A percentile compares a stretch with the other conserved stretches of the same genome.
Conservation (phyloP, 2,888 invertebrate species). For the Luperina testacea region DNA sequence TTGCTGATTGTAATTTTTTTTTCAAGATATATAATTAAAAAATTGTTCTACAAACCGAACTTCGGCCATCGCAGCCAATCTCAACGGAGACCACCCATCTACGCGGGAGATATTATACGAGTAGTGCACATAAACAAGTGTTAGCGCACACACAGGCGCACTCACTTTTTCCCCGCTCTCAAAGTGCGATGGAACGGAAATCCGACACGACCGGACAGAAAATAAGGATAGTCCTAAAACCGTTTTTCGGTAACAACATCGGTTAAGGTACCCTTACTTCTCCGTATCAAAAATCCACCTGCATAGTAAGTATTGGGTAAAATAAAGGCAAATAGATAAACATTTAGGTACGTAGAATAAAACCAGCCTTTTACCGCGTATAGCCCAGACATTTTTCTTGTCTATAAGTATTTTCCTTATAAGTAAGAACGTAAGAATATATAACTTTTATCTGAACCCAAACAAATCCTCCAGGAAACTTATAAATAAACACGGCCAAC, state of each 20-base stretch:
- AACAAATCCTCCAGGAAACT: slow-evolving; percentile 42
- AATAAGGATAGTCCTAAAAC: neutral
- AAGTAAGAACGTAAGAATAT: neutral
- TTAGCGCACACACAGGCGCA: neutral
- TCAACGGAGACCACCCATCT: too few relatives aligned
- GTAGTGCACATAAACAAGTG: neutral
- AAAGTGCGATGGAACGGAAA: neutral
- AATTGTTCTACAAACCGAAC: fast-evolving
- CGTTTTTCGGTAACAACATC: neutral
- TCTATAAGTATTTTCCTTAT: slow-evolving; percentile 2
- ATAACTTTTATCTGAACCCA: slow-evolving; percentile 34
- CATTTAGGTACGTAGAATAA: slow-evolving; percentile 2
- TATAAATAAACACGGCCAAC: slow-evolving; percentile 47
- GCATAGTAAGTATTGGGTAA: neutral
- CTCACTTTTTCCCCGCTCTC: too few relatives aligned
- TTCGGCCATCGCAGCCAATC: too few relatives aligned
- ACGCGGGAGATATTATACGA: too few relatives aligned
- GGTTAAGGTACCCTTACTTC: neutral
- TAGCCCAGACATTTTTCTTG: neutral
- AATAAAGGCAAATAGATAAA: neutral
- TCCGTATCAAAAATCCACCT: neutral
- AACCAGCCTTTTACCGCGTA: neutral
- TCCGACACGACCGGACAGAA: neutral
- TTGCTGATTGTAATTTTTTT: too few relatives aligned
- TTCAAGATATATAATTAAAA: neutral